Evolutionary conservation across 2,797 vertebrate genomes (phyloP).

Genomic region (Enteromius afrohamiltoni): DNA sequence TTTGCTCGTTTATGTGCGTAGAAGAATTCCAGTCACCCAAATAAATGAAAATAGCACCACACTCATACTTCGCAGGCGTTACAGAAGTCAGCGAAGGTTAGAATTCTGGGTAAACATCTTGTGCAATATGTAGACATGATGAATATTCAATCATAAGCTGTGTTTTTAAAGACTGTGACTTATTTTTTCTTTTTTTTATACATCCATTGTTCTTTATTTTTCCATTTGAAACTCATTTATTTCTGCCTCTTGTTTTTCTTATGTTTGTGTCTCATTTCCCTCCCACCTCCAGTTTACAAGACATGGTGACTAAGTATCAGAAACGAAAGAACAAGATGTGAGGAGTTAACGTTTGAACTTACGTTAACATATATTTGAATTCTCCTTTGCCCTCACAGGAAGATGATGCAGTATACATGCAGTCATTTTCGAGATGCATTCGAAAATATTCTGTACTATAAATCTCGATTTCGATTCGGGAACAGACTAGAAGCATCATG

Average conservation of each 20-base stretch:
- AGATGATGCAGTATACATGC: constrained; percentile 70
- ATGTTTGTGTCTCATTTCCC: constrained; percentile 54
- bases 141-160: constrained; percentile 20
- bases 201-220: constrained; percentile 44
- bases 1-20: background rate
- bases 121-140: constrained; percentile 22
- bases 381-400: constrained; percentile 56
- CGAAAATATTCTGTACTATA: background rate
- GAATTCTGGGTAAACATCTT: constrained; percentile 30
- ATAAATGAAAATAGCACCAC: background rate
- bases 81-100: constrained; percentile 33
- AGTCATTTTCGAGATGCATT: constrained; percentile 46
- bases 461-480: background rate
- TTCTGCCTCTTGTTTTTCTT: constrained; percentile 54
- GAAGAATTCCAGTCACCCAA: constrained; percentile 11
- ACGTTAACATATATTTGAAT: constrained; percentile 43
- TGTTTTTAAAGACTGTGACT: background rate
- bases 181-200: constrained; percentile 14
- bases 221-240: constrained; percentile 53
- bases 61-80: background rate
- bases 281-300: constrained; percentile 88
- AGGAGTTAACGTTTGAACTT: constrained; percentile 71
- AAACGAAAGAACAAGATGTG: constrained; percentile 96
- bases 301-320: constrained; percentile 98
- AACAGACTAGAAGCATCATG: background rate